Evolutionary conservation across 2,888 invertebrate genomes (phyloP).

Genomic region (Protula sp.): DNA sequence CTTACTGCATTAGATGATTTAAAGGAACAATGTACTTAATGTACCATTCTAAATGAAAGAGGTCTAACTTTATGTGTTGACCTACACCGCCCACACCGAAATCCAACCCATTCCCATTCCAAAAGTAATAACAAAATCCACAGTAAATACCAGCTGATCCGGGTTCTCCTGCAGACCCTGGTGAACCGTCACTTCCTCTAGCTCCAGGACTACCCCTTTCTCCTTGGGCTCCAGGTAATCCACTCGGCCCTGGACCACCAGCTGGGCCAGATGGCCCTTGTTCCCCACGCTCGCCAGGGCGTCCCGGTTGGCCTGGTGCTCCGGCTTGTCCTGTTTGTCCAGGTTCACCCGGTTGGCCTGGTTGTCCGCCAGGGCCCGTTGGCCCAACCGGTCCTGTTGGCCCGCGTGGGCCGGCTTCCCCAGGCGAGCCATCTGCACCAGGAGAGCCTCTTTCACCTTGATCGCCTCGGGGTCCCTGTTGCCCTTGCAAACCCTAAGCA

Average conservation of each 20-base stretch:
- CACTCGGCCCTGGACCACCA: conserved; percentile 6
- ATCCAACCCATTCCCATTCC: conserved; percentile 3
- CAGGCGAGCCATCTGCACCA: conserved; percentile 7
- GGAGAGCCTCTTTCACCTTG: conserved; percentile 12
- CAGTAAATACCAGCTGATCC: conserved; percentile 22
- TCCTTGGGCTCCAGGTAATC: conserved; percentile 9
- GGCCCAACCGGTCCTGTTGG: conserved; percentile 5
- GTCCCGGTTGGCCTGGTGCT: conserved; percentile 25
- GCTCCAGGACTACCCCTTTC: conserved; percentile 24
- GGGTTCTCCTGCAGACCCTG: conserved; percentile 2
- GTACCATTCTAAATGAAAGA: background rate
- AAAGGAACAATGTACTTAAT: too few relatives aligned
- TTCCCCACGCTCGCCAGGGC: background rate
- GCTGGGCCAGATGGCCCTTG: background rate
- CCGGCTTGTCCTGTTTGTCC: conserved; percentile 37
- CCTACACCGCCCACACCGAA: conserved; percentile 7
- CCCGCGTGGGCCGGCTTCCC: conserved; percentile 4
- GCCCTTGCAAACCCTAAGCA: conserved; percentile 13
- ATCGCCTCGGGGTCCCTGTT: conserved; percentile 11
- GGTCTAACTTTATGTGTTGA: background rate
- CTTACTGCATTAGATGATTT: too few relatives aligned
- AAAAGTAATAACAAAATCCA: too few relatives aligned
- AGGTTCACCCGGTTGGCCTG: conserved; percentile 16
- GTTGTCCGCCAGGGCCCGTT: conserved; percentile 8
- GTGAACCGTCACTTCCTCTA: conserved; percentile 2